phyloP scores from a whole-genome alignment of 2,113 vertebrate species.

The Poeciliopsis occidentalis region DNA sequence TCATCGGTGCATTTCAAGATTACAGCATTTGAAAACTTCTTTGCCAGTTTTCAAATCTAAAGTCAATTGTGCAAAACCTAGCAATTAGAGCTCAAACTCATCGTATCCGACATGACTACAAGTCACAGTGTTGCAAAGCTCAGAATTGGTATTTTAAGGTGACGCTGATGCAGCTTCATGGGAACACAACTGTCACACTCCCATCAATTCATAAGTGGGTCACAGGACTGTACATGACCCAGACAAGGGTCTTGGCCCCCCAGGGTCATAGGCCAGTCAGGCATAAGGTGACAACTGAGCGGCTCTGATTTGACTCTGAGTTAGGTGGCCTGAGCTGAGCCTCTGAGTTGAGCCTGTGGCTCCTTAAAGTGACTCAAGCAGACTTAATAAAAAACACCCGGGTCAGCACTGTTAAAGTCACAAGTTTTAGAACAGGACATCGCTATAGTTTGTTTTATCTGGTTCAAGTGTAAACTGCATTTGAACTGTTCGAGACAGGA shows the following conservation, averaged over 20 bases:
- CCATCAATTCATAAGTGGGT: conserved; percentile 79
- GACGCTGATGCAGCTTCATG: conserved; percentile 43
- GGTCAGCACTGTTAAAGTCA: conserved; percentile 60
- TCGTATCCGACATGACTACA: neutral
- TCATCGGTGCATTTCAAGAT: too few relatives aligned
- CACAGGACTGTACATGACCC: conserved; percentile 78
- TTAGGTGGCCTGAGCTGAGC: conserved; percentile 66
- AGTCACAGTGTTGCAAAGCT: conserved; percentile 8
- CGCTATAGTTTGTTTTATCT: conserved; percentile 15
- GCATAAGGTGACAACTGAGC: conserved; percentile 83
- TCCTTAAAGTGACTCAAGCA: conserved; percentile 52
- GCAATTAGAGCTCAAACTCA: neutral
- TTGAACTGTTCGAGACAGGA: neutral
- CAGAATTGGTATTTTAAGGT: conserved; percentile 39
- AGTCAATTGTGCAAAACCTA: too few relatives aligned
- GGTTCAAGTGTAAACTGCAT: neutral
- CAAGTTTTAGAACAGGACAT: conserved; percentile 38
- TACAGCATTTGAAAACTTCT: too few relatives aligned
- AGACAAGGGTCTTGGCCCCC: conserved; percentile 85
- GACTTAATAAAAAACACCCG: conserved; percentile 47
- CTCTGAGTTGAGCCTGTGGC: conserved; percentile 58
- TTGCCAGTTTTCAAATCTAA: too few relatives aligned
- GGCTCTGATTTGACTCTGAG: conserved; percentile 76
- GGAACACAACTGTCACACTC: conserved; percentile 76
- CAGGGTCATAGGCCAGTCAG: conserved; percentile 88